Percentiles rank a stretch among this genome's conserved stretches.
These are phyloP conservation scores for Philotrypesis tridentata DNA, from an alignment of 1,140 invertebrate genomes.

Conservation along the genomic window DNA sequence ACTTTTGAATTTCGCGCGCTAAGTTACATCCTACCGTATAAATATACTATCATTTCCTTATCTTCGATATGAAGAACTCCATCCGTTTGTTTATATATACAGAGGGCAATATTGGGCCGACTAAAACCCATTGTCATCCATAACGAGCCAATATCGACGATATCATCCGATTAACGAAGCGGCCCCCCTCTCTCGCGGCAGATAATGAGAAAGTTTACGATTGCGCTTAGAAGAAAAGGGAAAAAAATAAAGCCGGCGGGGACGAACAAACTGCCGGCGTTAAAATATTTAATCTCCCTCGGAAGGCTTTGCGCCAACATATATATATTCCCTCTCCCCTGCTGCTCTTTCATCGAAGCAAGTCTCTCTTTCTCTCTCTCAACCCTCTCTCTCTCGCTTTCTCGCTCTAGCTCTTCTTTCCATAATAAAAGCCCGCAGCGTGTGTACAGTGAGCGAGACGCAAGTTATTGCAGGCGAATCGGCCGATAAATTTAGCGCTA, in stretches of 20 bases:
- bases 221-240: not conserved
- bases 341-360: not conserved
- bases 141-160: no score
- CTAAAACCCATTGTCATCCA: no score
- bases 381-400: no score
- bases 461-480: slow-evolving; percentile 26
- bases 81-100: no score
- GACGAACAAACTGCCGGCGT: slow-evolving; percentile 16
- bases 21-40: no score
- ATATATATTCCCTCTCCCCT: no score
- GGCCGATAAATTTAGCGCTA: not conserved
- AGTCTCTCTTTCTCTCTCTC: not conserved
- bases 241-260: not conserved
- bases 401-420: not conserved
- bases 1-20: no score
- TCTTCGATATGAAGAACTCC: no score
- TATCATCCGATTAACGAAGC: no score
- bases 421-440: slow-evolving; percentile 14
- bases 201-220: slow-evolving; percentile 13
- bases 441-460: not conserved
- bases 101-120: no score
- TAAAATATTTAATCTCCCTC: slow-evolving; percentile 41
- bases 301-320: not conserved
- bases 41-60: no score
- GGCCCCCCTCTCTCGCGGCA: not conserved